A percentile compares a stretch with the other conserved stretches of the same genome.
These are phyloP conservation scores for Danio tinwini DNA, from an alignment of 2,797 vertebrate genomes.

Conservation along the genomic window DNA sequence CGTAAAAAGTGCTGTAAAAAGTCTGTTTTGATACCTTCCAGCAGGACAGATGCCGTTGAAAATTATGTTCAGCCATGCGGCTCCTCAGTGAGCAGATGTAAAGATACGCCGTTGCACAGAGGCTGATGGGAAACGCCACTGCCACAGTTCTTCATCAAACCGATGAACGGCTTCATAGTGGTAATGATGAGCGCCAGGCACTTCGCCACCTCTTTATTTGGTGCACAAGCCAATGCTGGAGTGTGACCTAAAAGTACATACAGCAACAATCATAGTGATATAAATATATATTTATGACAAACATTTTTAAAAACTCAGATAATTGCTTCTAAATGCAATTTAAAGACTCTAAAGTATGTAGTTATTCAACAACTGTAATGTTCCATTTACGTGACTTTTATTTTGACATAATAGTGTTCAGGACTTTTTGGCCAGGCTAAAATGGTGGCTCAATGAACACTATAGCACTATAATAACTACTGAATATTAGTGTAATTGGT, in stretches of 20 bases:
- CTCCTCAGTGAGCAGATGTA: conserved; percentile 75
- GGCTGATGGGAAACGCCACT: conserved; percentile 85
- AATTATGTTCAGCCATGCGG: conserved; percentile 82
- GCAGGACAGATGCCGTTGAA: background rate
- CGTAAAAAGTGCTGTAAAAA: background rate
- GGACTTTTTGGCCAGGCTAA: too few relatives aligned
- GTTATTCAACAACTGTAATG: too few relatives aligned
- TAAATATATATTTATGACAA: too few relatives aligned
- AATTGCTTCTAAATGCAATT: too few relatives aligned
- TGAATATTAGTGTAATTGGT: too few relatives aligned
- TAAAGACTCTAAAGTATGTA: too few relatives aligned
- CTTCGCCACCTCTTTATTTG: conserved; percentile 96
- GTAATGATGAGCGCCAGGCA: conserved; percentile 97
- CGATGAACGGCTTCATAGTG: conserved; percentile 98
- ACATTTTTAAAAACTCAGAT: too few relatives aligned
- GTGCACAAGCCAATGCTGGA: conserved; percentile 94
- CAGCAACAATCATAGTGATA: too few relatives aligned
- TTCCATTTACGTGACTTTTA: too few relatives aligned
- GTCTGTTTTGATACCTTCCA: background rate
- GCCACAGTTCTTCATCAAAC: conserved; percentile 92
- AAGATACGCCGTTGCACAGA: conserved; percentile 86
- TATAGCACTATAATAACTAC: too few relatives aligned
- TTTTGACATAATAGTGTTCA: too few relatives aligned
- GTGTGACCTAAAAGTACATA: conserved; percentile 83
- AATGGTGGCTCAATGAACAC: too few relatives aligned